These are phyloP conservation scores for Choreutis nemorana DNA, from an alignment of 2,888 invertebrate species.

Conservation along the genomic window DNA sequence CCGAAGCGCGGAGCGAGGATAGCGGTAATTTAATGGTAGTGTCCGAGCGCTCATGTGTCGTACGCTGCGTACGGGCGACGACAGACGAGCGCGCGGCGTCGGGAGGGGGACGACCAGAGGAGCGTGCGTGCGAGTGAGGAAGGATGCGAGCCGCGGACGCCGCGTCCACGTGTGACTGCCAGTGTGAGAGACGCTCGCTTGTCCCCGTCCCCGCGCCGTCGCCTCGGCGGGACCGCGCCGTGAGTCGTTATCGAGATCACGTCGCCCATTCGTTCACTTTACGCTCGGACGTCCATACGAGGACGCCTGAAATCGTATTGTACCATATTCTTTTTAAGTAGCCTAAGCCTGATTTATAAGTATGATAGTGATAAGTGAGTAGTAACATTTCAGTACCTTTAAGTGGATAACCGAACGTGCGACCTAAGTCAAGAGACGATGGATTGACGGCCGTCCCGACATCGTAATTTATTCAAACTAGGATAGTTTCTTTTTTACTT, in stretches of 20 bases:
- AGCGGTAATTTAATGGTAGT: slow-evolving; percentile 52
- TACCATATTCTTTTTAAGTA: slow-evolving; percentile 60
- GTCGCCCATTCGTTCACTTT: slow-evolving; percentile 63
- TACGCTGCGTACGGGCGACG: slow-evolving; percentile 31
- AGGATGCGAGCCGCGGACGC: slow-evolving; percentile 36
- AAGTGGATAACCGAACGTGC: slow-evolving; percentile 64
- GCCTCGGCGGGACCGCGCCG: too few relatives aligned
- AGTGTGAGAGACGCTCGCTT: slow-evolving; percentile 49
- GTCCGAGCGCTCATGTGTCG: slow-evolving; percentile 40
- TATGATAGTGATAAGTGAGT: slow-evolving; percentile 58
- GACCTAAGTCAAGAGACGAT: slow-evolving; percentile 65
- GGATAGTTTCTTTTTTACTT: slow-evolving; percentile 49
- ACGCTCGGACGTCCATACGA: slow-evolving; percentile 42
- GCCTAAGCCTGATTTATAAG: slow-evolving; percentile 54
- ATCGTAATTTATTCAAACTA: slow-evolving; percentile 65
- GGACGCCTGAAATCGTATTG: slow-evolving; percentile 53
- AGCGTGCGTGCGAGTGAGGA: slow-evolving; percentile 53
- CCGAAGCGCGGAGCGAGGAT: slow-evolving; percentile 44
- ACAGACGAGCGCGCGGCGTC: slow-evolving; percentile 36
- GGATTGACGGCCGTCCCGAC: slow-evolving; percentile 64
- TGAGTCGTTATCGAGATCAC: slow-evolving; percentile 57
- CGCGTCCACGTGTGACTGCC: slow-evolving; percentile 28
- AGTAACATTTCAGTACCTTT: slow-evolving; percentile 59
- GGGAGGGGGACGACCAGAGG: slow-evolving; percentile 59
- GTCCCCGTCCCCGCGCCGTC: slow-evolving; percentile 60